Base-by-base conservation (phyloP, 2,113 vertebrate species). In the Tyto alba region DNA sequence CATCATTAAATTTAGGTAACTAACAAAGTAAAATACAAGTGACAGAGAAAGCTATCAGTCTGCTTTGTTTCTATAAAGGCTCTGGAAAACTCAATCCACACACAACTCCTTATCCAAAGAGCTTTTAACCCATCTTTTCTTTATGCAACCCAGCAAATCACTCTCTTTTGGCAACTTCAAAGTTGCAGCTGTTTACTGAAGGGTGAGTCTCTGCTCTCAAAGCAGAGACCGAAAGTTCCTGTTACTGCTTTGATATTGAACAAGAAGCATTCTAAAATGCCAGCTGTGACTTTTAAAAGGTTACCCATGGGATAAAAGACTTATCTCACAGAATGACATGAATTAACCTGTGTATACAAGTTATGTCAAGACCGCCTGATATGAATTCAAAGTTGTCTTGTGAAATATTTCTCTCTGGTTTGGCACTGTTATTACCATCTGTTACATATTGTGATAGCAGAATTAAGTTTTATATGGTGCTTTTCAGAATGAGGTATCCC, bases 221-320 rank as follows among this genome's bases (percentile, higher is more conserved):
- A 88, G 96, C 59, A 86, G 88, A 83, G 90, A 74, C 72, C 89
- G 56, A 90, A 97, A 96, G 96, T 94, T 97, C 92, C 87, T 80
- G 90, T 91, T 90, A 92, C 95, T 32, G 80, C 97, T 98, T 97
- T 98, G 97, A 98, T 97, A 96, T 25, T 27, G 94, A 95, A 88
- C 96, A 94, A 97, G 96, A 67, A 94, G 88, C 92, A 95, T 96
- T 96, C 94, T 94, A 73, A 96, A 96, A 96, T 36, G 93, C 94
- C 97, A 98, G 97, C 97, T 98, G 97, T 96, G 97, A 91, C 92
- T 97, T 96, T 96, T 96, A 97, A 97, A 96, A 95, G 90, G 96
- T 96, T 96, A 92, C 95, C 74, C 94, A 62, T 84, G 95, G 96
- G 96, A 96, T 96, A 96, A 97, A 94, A 76, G 90, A 95, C 97